Base-by-base conservation (phyloP, 2,113 vertebrate species). In the Ochotona curzoniae region DNA sequence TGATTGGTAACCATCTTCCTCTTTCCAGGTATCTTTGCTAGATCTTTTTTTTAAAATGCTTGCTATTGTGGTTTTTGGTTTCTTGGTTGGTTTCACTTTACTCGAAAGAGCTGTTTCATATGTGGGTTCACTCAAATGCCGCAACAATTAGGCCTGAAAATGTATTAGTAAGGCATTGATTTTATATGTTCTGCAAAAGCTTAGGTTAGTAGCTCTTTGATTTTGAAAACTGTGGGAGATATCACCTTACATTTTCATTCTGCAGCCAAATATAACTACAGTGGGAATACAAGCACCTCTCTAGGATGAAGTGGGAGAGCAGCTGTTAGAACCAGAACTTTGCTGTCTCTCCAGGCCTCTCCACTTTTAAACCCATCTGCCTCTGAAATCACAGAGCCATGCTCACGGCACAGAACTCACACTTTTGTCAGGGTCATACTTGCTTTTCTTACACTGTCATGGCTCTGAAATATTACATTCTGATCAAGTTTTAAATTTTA, bases 271-370 rank as follows among this genome's bases (percentile, higher is more conserved):
- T 93, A 86, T 93, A 97, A 96, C 93, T 94, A 28, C 25, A 92
- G 25, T 60, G 86, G 88, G 92, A 95, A 90, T 74, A 93, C 82
- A 87, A 67, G 82, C 87, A 96, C 49, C 51, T 96, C 63, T 89
- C 92, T 90, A 95, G 96, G 85, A 87, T 88, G 94, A 90, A 97
- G 66, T 89, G 85, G 83, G 83, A 93, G 94, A 97, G 92, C 96
- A 97, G 96, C 97, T 97, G 87, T 95, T 96, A 93, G 93, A 96
- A 93, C 94, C 85, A 44, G 32, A 97, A 91, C 85, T 95, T 78
- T 61, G 87, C 79, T 71, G 83, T 95, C 97, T 95, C 93, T 87
- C 74, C 66, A 87, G 32, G 78, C 26, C 83, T 23, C n/a, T 89
- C 54, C 69, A 67, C 10, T 82, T 18, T 83, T 63, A 63, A 86